These are phyloP conservation scores for Phycodurus eques DNA, from an alignment of 2,113 vertebrate species.

Conservation along the genomic window DNA sequence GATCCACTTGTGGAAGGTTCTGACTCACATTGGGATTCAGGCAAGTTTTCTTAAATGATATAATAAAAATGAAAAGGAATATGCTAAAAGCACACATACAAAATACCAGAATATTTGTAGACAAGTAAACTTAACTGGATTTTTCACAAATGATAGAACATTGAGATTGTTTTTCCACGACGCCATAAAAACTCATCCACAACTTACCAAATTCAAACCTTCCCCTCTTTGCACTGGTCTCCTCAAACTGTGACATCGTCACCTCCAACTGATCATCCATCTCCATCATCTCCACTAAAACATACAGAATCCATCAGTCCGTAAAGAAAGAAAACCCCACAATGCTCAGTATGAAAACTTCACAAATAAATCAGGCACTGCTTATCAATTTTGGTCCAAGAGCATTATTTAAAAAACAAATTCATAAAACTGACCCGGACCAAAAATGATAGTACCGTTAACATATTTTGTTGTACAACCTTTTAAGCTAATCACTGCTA, in stretches of 20 bases:
- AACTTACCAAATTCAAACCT: not conserved
- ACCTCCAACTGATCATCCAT: conserved; percentile 13
- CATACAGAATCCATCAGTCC: not conserved
- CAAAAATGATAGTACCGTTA: not conserved
- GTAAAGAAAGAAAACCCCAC: not conserved
- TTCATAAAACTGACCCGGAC: not conserved
- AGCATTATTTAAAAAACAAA: not conserved
- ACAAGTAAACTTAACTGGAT: not conserved
- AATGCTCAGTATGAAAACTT: too few species aligned
- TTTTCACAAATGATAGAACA: too few species aligned
- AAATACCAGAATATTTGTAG: not conserved
- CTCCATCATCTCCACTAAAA: conserved; percentile 25
- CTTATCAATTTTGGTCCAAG: not conserved
- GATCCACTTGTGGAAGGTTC: conserved; percentile 13
- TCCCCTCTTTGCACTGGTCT: not conserved
- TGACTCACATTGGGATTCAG: conserved; percentile 8
- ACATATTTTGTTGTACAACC: not conserved
- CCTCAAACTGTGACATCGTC: not conserved
- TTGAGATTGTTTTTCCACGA: not conserved
- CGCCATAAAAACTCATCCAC: not conserved
- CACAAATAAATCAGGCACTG: not conserved
- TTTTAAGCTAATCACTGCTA: not conserved
- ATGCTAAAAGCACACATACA: not conserved
- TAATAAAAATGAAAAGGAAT: not conserved
- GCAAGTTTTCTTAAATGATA: conserved; percentile 31